These are phyloP conservation scores for Myopa testacea DNA, from an alignment of 2,888 invertebrate species.

Conservation along the genomic window DNA sequence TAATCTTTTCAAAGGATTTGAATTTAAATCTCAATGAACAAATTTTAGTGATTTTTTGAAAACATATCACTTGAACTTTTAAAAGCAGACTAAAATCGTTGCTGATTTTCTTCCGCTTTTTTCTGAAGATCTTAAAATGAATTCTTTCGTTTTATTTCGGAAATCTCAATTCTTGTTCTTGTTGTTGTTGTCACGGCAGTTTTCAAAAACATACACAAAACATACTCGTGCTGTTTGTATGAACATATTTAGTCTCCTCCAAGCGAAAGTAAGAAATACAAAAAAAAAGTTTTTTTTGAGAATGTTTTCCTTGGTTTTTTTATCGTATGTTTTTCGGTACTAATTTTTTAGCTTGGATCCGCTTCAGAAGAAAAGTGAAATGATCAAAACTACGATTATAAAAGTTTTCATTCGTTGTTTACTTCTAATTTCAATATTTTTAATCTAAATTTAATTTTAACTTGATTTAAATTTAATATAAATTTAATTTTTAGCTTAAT, in stretches of 20 bases:
- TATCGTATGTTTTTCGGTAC: no score
- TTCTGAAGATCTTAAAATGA: conserved; percentile 4
- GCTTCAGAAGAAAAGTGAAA: no score
- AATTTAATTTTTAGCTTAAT: no score
- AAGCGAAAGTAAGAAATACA: not conserved
- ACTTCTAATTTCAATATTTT: no score
- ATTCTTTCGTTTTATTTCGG: conserved; percentile 43
- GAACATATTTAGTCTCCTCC: not conserved
- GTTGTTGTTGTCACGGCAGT: conserved; percentile 19
- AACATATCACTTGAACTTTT: conserved; percentile 49
- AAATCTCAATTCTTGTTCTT: conserved; percentile 37
- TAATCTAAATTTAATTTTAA: no score
- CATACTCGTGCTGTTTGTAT: not conserved
- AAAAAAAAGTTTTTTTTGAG: not conserved
- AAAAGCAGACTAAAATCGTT: conserved; percentile 47
- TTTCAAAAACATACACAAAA: not conserved
- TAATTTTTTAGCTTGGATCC: no score
- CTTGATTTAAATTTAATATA: no score
- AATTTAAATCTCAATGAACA: not conserved
- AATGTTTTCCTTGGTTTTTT: not conserved
- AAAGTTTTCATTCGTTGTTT: no score
- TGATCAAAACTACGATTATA: no score
- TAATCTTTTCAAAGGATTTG: not conserved
- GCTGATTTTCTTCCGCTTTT: conserved; percentile 21
- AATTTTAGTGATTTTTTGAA: not conserved